Base-by-base conservation (phyloP, 2,797 vertebrate species). In the Sarcoramphus papa region DNA sequence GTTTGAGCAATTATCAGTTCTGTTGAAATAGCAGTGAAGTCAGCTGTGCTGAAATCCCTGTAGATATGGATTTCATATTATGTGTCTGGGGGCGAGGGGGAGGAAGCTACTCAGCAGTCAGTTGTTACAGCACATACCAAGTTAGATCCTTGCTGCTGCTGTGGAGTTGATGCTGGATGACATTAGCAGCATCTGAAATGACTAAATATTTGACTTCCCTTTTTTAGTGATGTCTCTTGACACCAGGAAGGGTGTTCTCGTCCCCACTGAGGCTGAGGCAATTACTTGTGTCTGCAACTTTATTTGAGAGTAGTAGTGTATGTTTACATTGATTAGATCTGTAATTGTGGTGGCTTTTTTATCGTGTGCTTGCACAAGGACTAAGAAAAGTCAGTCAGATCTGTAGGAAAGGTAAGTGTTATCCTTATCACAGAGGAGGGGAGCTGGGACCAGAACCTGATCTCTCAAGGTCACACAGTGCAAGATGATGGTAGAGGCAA, bases 401-500 rank as follows among this genome's bases (percentile, higher is more conserved):
- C 40, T 14, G 33, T 60, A 48, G 91, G 92, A 63, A 63, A 84
- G 93, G 90, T 85, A 43, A 40, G 80, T 41, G 57, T 14, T 48
- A 1, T 7, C 83, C 63, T 64, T 9, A 1, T 43, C 50, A 10
- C 31, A 1, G 59, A 53, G 53, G 27, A 85, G 65, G 37, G 72
- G 54, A 90, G 65, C 67, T 65, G 88, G 76, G 63, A 18, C 74
- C 84, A 43, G 15, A 15, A 64, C 22, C 25, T 59, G 24, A 81
- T 91, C 82, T 91, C 93, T 95, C 94, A 96, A 97, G 97, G 97
- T 97, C 94, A 92, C 27, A 1, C 64, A 1, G 43, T 2, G 27
- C 78, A 41, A 73, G 87, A 72, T 59, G 76, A 54, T 70, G 76
- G 89, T 16, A 9, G 57, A 90, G 69, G 51, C 59, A 4, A 83